Base-by-base conservation (phyloP, 2,113 vertebrate genomes). In the Triplophysa siluroides region DNA sequence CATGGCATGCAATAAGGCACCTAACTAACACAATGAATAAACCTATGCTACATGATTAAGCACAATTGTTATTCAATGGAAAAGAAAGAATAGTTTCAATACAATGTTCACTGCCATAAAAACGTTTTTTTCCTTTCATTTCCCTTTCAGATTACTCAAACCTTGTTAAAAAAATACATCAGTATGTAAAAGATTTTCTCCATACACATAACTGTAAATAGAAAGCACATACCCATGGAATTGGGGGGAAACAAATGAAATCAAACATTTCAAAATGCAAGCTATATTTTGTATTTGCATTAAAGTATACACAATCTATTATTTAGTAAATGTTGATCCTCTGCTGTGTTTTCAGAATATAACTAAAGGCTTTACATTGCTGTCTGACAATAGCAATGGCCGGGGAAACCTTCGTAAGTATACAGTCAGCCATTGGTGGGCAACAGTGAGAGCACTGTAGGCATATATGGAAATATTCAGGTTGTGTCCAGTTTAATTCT, bases 1-100 rank as follows among this genome's bases (percentile, higher is more conserved):
- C 89, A 91, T 84, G 86, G 92, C 93, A 94, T 94, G 93, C 93
- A 92, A 86, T 93, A 94, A 94, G 93, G 93, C 93, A 94, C 92
- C 93, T 93, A 94, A 87, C 93, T 94, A 93, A 94, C 90, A 93
- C 92, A 92, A 92, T 90, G 91, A 92, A 89, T 86, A 92, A 91
- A 91, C 83, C 92, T 94, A 94, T 91, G 92, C 92, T 93, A 94
- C 86, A 79, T 80, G 89, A 76, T 89, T 85, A 92, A 92, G 91
- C 90, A 92, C 91, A 93, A 91, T 73, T 90, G 83, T 87, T 89
- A 89, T 85, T 84, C 86, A 87, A 91, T 79, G 80, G 61, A 85
- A 91, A 83, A 79, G 77, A 86, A 83, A 54, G 33, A 87, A 89
- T 89, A 88, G 87, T 90, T 89, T 91, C 86, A 87, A 88, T 83